These are phyloP conservation scores for Oedothorax gibbosus DNA, from an alignment of 1,140 invertebrate species.

Conservation along the genomic window DNA sequence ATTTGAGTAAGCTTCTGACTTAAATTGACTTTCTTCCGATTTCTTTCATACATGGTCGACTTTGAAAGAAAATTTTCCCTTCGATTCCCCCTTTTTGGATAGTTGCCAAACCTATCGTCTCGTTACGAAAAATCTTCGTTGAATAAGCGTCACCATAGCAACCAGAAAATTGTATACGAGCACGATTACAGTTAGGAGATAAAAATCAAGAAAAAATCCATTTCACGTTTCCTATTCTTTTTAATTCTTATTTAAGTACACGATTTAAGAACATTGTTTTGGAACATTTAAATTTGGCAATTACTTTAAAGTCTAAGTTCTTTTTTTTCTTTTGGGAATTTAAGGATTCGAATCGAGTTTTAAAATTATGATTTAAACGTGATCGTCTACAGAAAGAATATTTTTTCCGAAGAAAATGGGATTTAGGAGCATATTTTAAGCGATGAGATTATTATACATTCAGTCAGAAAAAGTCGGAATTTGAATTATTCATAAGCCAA, in stretches of 20 bases:
- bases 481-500: conserved; percentile 58
- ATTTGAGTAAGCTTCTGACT: not conserved
- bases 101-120: conserved; percentile 37
- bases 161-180: conserved; percentile 32
- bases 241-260: conserved; percentile 26
- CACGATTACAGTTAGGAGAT: conserved; percentile 19
- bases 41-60: not conserved
- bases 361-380: conserved; percentile 6
- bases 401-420: conserved; percentile 7
- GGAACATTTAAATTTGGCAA: conserved; percentile 46
- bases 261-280: conserved; percentile 14
- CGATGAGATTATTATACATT: conserved; percentile 17
- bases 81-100: conserved; percentile 28
- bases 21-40: conserved; percentile 43
- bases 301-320: not conserved
- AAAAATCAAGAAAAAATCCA: conserved; percentile 5
- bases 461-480: conserved; percentile 13
- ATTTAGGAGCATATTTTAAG: conserved; percentile 24
- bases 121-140: conserved; percentile 42
- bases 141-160: conserved; percentile 26
- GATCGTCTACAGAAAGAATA: not conserved
- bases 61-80: not conserved
- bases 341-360: not conserved
- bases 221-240: not conserved
- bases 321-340: not conserved